phyloP scores from a whole-genome alignment of 2,888 invertebrate genomes.

The Helobdella robusta region DNA sequence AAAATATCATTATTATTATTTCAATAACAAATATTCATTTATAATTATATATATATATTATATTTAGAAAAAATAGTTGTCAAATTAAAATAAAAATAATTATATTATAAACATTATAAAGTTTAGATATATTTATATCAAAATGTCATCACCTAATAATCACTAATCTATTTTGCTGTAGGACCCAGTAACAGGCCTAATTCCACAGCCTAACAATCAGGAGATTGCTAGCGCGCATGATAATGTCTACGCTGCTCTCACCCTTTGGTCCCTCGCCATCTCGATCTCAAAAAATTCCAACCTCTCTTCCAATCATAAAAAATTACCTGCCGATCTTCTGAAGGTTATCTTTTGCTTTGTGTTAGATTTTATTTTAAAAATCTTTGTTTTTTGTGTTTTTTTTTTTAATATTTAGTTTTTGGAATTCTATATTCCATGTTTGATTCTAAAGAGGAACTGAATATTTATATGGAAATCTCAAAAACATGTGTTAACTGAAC shows the following conservation, averaged over 20 bases:
- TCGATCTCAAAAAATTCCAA: not conserved
- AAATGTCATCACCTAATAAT: no score
- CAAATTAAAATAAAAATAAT: no score
- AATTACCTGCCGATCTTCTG: not conserved
- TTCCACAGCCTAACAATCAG: not conserved
- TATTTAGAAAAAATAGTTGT: no score
- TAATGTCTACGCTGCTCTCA: slow-evolving; percentile 16
- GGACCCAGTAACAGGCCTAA: slow-evolving; percentile 5
- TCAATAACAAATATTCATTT: no score
- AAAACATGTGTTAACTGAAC: not conserved
- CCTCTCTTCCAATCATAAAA: not conserved
- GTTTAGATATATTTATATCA: no score
- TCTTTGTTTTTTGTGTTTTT: not conserved
- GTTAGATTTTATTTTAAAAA: not conserved
- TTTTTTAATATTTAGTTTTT: not conserved
- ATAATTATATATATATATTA: no score
- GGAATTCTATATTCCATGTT: not conserved
- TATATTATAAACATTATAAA: no score
- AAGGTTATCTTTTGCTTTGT: not conserved
- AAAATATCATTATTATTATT: no score
- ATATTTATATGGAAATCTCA: not conserved
- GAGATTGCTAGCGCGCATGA: slow-evolving; percentile 10
- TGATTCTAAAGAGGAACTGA: not conserved
- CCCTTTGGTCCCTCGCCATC: not conserved
- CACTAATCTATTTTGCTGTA: no score